Percentiles rank a stretch among this genome's conserved stretches.
Conservation (phyloP, 2,797 vertebrate species). For the Arrhamphus sclerolepis region DNA sequence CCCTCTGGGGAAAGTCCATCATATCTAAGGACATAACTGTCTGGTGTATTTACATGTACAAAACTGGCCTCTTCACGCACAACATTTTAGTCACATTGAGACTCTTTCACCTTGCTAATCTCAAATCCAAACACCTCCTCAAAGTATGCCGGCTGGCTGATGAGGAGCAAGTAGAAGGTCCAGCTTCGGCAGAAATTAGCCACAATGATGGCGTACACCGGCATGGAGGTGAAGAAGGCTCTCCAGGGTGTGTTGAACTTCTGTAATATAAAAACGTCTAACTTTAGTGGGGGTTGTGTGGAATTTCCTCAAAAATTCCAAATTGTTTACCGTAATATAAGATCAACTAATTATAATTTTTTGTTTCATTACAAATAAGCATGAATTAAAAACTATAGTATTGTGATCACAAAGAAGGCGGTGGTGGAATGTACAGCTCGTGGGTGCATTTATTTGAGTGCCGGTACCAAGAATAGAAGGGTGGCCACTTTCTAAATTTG, state of each 20-base stretch:
- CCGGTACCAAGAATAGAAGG: background rate
- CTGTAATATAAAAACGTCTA: conserved; percentile 60
- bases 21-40: too few relatives aligned
- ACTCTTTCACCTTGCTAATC: conserved; percentile 89
- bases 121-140: conserved; percentile 94
- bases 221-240: conserved; percentile 93
- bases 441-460: background rate
- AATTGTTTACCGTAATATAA: too few relatives aligned
- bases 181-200: conserved; percentile 95
- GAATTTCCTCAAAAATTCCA: background rate
- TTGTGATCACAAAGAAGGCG: background rate
- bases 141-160: conserved; percentile 94
- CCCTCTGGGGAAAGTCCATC: background rate
- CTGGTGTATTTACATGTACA: too few relatives aligned
- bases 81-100: too few relatives aligned
- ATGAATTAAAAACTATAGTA: background rate
- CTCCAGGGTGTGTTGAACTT: conserved; percentile 93
- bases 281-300: background rate
- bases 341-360: too few relatives aligned
- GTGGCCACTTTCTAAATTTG: conserved; percentile 7
- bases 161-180: conserved; percentile 95
- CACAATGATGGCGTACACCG: conserved; percentile 93
- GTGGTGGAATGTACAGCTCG: background rate
- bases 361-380: too few relatives aligned
- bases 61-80: too few relatives aligned